Evolutionary conservation across 2,888 invertebrate species (phyloP).

Genomic region (Drosophila colorata): DNA sequence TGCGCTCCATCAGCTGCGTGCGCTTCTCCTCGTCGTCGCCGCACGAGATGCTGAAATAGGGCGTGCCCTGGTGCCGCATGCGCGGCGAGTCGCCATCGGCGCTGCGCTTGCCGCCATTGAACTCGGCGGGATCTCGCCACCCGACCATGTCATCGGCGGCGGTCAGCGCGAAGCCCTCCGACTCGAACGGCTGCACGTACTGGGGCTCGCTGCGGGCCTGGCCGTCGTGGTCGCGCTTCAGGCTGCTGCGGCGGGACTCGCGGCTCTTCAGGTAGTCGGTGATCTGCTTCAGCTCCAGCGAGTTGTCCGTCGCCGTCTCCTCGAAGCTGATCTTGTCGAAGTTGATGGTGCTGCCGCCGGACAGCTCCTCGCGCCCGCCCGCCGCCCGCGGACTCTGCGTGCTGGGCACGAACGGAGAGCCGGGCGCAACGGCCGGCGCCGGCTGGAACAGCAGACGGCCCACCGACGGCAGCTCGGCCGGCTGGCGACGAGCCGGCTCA

Average conservation of each 20-base stretch:
- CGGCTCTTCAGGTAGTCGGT: constrained; percentile 83
- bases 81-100: constrained; percentile 41
- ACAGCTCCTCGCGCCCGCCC: constrained; percentile 2
- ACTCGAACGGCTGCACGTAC: constrained; percentile 81
- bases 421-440: neutral
- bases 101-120: constrained; percentile 55
- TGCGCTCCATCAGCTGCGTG: constrained; percentile 69
- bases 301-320: constrained; percentile 64
- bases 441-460: constrained; percentile 30
- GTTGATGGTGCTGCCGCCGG: constrained; percentile 71
- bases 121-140: constrained; percentile 89
- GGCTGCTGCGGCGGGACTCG: constrained; percentile 77
- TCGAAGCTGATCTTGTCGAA: constrained; percentile 84
- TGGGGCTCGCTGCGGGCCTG: constrained; percentile 65
- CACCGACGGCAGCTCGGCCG: constrained; percentile 12
- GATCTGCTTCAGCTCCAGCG: constrained; percentile 81
- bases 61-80: constrained; percentile 79
- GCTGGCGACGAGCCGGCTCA: neutral
- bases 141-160: constrained; percentile 88
- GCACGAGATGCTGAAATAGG: constrained; percentile 84
- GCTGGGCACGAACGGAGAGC: constrained; percentile 64
- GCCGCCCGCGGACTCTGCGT: constrained; percentile 69
- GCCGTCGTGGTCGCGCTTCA: constrained; percentile 67
- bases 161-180: constrained; percentile 78
- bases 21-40: constrained; percentile 76